phyloP scores from a whole-genome alignment of 2,797 vertebrate species.

The Tragopan temminckii region DNA sequence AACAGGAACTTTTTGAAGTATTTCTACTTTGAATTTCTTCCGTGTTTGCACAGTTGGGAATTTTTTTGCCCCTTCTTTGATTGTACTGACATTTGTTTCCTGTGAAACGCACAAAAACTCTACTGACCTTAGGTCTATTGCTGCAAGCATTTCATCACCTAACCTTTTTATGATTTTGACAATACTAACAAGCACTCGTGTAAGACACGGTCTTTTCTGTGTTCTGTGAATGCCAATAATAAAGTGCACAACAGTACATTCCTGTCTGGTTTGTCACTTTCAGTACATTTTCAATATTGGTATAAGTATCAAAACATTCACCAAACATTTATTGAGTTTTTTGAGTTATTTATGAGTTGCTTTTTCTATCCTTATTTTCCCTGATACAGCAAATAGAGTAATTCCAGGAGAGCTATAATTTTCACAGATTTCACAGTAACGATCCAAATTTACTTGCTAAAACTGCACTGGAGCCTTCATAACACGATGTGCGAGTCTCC shows the following conservation, averaged over 20 bases:
- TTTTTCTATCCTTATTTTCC: neutral
- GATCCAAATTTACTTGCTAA: neutral
- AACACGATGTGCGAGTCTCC: neutral
- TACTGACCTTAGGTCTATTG: constrained; percentile 42
- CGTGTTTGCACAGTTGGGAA: constrained; percentile 78
- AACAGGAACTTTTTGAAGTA: constrained; percentile 81
- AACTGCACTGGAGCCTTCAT: neutral
- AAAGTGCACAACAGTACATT: neutral
- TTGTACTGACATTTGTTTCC: constrained; percentile 73
- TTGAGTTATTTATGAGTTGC: no score
- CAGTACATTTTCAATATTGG: neutral
- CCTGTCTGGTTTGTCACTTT: neutral
- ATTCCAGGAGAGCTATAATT: neutral
- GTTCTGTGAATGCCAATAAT: neutral
- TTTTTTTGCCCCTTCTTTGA: constrained; percentile 74
- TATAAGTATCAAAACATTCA: neutral
- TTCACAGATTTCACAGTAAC: neutral
- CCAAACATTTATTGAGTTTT: neutral
- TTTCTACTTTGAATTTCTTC: constrained; percentile 81
- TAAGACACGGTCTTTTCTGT: neutral
- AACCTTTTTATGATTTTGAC: constrained; percentile 37
- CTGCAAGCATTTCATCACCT: constrained; percentile 65
- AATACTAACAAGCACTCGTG: constrained; percentile 41
- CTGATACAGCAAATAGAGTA: neutral
- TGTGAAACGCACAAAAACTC: constrained; percentile 65